A percentile compares a stretch with the other conserved stretches of the same genome.
Conservation (phyloP, 2,888 invertebrate genomes). For the Hartigia nigra region DNA sequence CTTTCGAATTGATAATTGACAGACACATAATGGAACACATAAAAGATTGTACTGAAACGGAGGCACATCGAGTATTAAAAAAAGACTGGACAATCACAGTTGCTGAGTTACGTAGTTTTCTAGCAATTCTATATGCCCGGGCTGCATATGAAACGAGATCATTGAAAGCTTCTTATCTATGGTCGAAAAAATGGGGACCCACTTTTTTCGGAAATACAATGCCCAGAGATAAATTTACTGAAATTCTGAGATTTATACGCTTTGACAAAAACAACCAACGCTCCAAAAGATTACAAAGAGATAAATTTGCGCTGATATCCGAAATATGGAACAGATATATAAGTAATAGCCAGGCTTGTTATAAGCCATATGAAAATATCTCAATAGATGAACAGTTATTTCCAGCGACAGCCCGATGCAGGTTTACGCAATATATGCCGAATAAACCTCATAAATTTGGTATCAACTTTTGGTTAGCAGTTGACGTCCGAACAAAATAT, state of each 20-base stretch:
- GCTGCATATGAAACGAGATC: constrained; percentile 26
- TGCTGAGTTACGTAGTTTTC: constrained; percentile 27
- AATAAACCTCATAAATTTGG: constrained; percentile 37
- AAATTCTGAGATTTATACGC: constrained; percentile 23
- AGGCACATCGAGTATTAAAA: constrained; percentile 28
- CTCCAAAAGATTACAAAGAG: constrained; percentile 18
- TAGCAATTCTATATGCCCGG: constrained; percentile 28
- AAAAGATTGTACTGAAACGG: constrained; percentile 28
- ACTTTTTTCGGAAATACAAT: constrained; percentile 25
- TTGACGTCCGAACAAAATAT: constrained; percentile 30
- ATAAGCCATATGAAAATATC: constrained; percentile 20
- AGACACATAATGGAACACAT: constrained; percentile 16
- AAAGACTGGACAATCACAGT: constrained; percentile 28
- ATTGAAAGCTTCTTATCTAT: constrained; percentile 25
- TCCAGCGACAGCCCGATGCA: constrained; percentile 45
- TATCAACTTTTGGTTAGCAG: constrained; percentile 29
- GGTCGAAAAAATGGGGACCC: constrained; percentile 29
- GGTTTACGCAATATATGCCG: constrained; percentile 49
- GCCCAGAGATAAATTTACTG: constrained; percentile 46
- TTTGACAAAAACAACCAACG: constrained; percentile 21
- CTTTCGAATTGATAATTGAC: constrained; percentile 22
- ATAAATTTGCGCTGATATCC: constrained; percentile 21
- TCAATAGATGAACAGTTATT: constrained; percentile 22
- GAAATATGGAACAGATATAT: constrained; percentile 10
- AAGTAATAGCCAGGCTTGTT: constrained; percentile 16